Base-by-base conservation (phyloP, 23 tunicate genomes). In the Halocynthia aurantium region DNA sequence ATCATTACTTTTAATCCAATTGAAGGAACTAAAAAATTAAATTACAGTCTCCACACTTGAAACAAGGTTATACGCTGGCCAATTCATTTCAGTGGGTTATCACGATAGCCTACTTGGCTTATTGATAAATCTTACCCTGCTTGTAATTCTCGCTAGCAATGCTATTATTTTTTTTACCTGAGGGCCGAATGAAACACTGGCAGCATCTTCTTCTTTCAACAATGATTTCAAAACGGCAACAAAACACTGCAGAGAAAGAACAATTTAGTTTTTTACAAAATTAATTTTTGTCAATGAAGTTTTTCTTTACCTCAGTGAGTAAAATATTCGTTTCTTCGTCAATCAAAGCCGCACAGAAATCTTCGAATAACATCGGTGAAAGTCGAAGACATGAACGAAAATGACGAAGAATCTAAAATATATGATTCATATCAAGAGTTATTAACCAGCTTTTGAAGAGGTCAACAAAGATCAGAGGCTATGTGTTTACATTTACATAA, bases 301-400 rank as follows among this genome's bases (percentile, higher is more conserved):
- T 58, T 58, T 58, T 57, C 12, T 56, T 54, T 54, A 74, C 78
- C 78, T 74, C 78, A 21, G 78, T 54, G 18, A 74, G 13, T 21
- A 74, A 54, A 8, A 74, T 74, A n/a, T 74, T 74, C 0, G 78
- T 74, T n/a, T 74, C 78, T 56, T 71, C 78, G 53, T 57, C 62
- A 54, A 77, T 58, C 17, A 92, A 66, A 51, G 98, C 98, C 8
- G 98, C 98, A 82, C 91, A 86, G 69, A 92, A 92, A 57, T 92
- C 98, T 78, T 92, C 98, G 80, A 92, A 86, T 40, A 92, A 53
- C 78, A 92, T 81, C 52, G 98, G 98, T n/a, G 98, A 86, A 9
- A 92, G 50, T 7, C 92, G 85, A 0, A 92, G 72, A 19, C 69
- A 50, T 52, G 81, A 81, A 19, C 98, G 87, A 76, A 90, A 90